Evolutionary conservation across 2,888 invertebrate species (phyloP).

Genomic region (Seira sanloemensis): DNA sequence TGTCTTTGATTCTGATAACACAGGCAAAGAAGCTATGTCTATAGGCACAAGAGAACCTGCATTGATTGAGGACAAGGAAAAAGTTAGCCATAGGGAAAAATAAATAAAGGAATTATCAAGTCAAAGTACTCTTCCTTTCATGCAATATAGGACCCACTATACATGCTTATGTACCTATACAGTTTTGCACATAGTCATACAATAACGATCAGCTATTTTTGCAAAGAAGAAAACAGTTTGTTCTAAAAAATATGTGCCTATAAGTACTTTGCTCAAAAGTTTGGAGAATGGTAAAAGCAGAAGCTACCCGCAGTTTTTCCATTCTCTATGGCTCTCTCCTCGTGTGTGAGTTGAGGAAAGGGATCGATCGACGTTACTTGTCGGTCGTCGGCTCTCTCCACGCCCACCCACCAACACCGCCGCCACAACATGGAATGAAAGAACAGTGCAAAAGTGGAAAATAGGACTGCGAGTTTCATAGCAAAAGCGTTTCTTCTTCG

Average conservation of each 20-base stretch:
- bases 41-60: not conserved
- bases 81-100: not conserved
- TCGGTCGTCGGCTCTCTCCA: slow-evolving; percentile 56
- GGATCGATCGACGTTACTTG: slow-evolving; percentile 60
- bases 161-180: too few relatives aligned
- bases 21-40: not conserved
- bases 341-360: not conserved
- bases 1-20: not conserved
- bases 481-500: not conserved
- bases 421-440: slow-evolving; percentile 44
- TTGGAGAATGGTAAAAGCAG: not conserved
- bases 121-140: not conserved
- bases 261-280: not conserved
- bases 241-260: not conserved
- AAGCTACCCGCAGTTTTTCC: not conserved
- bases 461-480: not conserved
- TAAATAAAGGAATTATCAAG: not conserved
- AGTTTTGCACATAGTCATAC: too few relatives aligned
- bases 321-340: not conserved
- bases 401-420: slow-evolving; percentile 55
- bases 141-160: too few relatives aligned
- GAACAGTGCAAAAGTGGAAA: slow-evolving; percentile 10
- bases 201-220: not conserved
- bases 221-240: not conserved
- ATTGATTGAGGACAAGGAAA: not conserved